A percentile compares a stretch with the other conserved stretches of the same genome.
Conservation (phyloP, 2,797 vertebrate species). For the Masticophis lateralis region DNA sequence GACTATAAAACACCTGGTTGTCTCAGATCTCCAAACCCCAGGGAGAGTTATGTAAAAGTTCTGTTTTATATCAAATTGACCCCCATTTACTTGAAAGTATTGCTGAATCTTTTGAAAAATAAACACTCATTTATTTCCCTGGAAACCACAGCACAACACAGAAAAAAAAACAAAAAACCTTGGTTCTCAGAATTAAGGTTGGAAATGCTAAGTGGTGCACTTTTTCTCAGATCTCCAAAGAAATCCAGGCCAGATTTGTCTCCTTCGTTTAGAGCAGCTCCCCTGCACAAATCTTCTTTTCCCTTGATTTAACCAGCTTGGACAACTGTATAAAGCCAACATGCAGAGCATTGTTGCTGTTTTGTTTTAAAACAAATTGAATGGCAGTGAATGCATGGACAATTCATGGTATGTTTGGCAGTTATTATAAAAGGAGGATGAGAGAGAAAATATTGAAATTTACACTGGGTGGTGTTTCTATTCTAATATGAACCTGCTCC, state of each 20-base stretch:
- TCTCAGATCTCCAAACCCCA: not conserved
- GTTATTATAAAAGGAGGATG: not conserved
- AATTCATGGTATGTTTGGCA: not conserved
- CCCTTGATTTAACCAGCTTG: not conserved
- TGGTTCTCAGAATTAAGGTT: not conserved
- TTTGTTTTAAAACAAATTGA: not conserved
- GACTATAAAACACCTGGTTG: not conserved
- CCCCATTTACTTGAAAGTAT: not conserved
- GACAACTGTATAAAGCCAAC: not conserved
- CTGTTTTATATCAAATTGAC: not conserved
- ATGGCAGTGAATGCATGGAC: not conserved
- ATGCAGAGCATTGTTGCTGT: not conserved
- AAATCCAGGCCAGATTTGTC: not conserved
- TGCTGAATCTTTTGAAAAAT: not conserved
- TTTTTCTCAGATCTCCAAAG: not conserved
- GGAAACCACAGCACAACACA: not conserved
- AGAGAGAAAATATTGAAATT: not conserved
- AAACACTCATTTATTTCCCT: not conserved
- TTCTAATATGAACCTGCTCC: not conserved
- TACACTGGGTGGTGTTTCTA: not conserved
- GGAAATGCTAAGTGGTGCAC: not conserved
- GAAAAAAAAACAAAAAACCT: accelerated
- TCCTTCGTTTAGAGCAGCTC: not conserved
- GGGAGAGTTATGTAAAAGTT: not conserved
- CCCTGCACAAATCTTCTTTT: not conserved